phyloP scores from a whole-genome alignment of 2,113 vertebrate species.

The Atrichornis clamosus region DNA sequence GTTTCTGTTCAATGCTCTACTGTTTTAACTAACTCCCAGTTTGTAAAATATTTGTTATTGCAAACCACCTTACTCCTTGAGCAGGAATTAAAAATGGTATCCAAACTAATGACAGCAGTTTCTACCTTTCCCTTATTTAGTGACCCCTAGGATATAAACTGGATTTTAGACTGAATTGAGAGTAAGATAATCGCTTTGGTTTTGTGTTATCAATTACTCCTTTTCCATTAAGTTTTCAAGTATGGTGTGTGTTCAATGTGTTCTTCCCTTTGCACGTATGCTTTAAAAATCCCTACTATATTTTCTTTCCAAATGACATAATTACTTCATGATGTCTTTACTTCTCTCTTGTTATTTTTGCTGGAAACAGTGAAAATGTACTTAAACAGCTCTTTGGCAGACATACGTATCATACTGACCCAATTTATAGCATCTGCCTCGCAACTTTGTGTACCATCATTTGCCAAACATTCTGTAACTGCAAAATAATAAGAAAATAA shows the following conservation, averaged over 20 bases:
- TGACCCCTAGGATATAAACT: background rate
- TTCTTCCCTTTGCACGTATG: conserved; percentile 8
- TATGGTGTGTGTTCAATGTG: background rate
- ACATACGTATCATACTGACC: conserved; percentile 22
- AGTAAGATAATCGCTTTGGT: background rate
- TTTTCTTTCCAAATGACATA: conserved; percentile 44
- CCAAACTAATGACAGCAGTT: background rate
- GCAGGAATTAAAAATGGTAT: background rate
- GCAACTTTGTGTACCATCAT: background rate
- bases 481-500: conserved; percentile 57
- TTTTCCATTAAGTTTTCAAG: background rate
- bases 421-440: conserved; percentile 54
- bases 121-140: background rate
- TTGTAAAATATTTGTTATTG: background rate
- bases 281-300: background rate
- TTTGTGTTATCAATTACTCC: background rate
- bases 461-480: conserved; percentile 34
- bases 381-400: conserved; percentile 39
- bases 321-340: conserved; percentile 58
- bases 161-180: background rate
- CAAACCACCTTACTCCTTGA: background rate
- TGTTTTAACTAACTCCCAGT: background rate
- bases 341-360: conserved; percentile 29
- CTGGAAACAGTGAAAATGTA: conserved; percentile 38
- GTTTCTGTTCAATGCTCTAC: background rate